These are phyloP conservation scores for Lutjanus argentimaculatus DNA, from an alignment of 2,797 vertebrate genomes.

Conservation along the genomic window DNA sequence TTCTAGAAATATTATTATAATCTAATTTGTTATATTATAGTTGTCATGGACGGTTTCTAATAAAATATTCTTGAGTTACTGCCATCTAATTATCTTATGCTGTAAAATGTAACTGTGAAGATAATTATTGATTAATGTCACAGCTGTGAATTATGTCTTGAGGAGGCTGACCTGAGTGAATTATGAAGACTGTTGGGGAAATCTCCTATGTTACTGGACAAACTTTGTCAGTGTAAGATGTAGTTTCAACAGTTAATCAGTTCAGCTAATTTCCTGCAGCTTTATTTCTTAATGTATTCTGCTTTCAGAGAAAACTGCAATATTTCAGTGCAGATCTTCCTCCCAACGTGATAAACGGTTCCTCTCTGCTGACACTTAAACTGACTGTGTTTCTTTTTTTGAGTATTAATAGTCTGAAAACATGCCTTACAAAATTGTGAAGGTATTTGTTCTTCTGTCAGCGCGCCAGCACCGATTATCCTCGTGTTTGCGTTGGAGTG, in stretches of 20 bases:
- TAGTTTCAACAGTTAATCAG: neutral
- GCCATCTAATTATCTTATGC: too few relatives aligned
- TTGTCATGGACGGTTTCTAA: neutral
- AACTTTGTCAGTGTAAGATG: neutral
- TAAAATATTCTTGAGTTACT: neutral
- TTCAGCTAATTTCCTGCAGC: neutral
- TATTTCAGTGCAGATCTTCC: neutral
- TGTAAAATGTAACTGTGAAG: too few relatives aligned
- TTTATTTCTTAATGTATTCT: neutral
- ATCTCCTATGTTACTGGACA: neutral
- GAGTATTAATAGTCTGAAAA: slow-evolving; percentile 19
- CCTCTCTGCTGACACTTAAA: neutral
- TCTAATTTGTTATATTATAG: neutral
- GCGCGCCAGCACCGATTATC: slow-evolving; percentile 11
- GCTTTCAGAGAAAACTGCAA: neutral
- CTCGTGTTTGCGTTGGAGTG: slow-evolving; percentile 10
- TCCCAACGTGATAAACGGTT: neutral
- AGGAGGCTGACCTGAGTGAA: neutral
- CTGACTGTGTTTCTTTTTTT: neutral
- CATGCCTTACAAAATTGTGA: neutral
- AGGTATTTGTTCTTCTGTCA: slow-evolving; percentile 18
- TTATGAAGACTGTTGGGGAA: neutral
- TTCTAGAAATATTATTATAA: neutral
- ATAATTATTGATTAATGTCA: neutral
- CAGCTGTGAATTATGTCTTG: too few relatives aligned